A percentile compares a stretch with the other conserved stretches of the same genome.
Conservation (phyloP, 1,140 invertebrate genomes). For the Octopus bimaculoides region DNA sequence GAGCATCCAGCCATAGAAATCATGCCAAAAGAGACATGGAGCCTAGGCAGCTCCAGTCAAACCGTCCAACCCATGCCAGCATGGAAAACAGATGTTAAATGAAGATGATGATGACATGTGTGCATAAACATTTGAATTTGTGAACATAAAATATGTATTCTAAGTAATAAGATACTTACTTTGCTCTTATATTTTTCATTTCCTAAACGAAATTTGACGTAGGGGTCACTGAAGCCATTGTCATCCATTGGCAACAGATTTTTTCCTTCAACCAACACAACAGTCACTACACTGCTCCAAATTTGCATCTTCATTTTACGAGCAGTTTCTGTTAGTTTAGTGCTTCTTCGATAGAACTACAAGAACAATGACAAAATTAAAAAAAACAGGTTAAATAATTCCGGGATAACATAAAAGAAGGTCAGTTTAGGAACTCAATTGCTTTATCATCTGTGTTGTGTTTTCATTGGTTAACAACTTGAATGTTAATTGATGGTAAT, state of each 20-base stretch:
- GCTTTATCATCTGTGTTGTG: too few relatives aligned
- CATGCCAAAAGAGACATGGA: too few relatives aligned
- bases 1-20: too few relatives aligned
- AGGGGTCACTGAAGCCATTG: slow-evolving; percentile 89
- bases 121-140: too few relatives aligned
- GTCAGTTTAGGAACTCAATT: not conserved
- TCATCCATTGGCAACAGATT: slow-evolving; percentile 83
- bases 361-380: slow-evolving; percentile 22
- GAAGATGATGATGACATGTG: too few relatives aligned
- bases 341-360: slow-evolving; percentile 77
- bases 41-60: too few relatives aligned
- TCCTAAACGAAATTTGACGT: slow-evolving; percentile 95
- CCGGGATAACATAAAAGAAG: not conserved
- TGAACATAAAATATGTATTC: too few relatives aligned
- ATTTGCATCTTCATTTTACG: slow-evolving; percentile 60
- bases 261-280: slow-evolving; percentile 91
- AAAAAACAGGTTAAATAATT: not conserved
- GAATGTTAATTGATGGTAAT: too few relatives aligned
- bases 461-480: too few relatives aligned
- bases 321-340: slow-evolving; percentile 58
- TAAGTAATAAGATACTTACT: slow-evolving; percentile 58
- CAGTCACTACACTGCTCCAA: slow-evolving; percentile 75
- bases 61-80: too few relatives aligned
- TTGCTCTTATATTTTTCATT: slow-evolving; percentile 99
- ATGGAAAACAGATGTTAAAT: too few relatives aligned